These are phyloP conservation scores for Galeopsomyia nigrocyanea DNA, from an alignment of 2,888 invertebrate genomes.

Conservation along the genomic window DNA sequence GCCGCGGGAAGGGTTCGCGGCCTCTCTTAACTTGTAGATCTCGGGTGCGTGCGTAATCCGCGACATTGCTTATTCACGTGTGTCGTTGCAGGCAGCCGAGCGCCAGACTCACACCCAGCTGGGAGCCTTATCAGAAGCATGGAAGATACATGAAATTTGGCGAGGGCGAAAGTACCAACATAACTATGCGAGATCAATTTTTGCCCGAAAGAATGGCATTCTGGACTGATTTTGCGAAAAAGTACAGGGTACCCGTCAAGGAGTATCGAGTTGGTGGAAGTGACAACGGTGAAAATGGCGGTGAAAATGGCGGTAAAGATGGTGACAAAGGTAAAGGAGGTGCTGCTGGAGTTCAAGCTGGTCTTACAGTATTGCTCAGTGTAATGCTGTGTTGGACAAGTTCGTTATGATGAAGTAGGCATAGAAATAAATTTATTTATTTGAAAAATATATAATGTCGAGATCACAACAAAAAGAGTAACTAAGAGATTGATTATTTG, in stretches of 20 bases:
- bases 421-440: no score
- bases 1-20: neutral
- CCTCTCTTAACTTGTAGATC: slow-evolving; percentile 30
- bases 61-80: no score
- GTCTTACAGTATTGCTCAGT: no score
- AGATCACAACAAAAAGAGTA: no score
- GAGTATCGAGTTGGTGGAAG: slow-evolving; percentile 6
- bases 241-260: slow-evolving; percentile 48
- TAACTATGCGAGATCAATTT: slow-evolving; percentile 53
- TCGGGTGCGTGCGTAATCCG: neutral
- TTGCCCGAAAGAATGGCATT: slow-evolving; percentile 58
- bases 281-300: neutral
- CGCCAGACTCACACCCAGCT: slow-evolving; percentile 51
- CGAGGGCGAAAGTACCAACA: slow-evolving; percentile 50
- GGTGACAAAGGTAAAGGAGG: no score
- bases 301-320: neutral
- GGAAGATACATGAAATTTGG: slow-evolving; percentile 58
- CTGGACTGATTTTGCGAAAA: slow-evolving; percentile 56
- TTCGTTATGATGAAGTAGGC: no score
- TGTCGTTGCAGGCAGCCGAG: slow-evolving; percentile 55
- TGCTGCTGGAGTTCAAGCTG: no score
- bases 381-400: no score
- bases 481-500: no score
- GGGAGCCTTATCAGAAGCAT: slow-evolving; percentile 58
- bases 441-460: no score